phyloP scores from a whole-genome alignment of 2,888 invertebrate species.

The Lycia hirtaria region DNA sequence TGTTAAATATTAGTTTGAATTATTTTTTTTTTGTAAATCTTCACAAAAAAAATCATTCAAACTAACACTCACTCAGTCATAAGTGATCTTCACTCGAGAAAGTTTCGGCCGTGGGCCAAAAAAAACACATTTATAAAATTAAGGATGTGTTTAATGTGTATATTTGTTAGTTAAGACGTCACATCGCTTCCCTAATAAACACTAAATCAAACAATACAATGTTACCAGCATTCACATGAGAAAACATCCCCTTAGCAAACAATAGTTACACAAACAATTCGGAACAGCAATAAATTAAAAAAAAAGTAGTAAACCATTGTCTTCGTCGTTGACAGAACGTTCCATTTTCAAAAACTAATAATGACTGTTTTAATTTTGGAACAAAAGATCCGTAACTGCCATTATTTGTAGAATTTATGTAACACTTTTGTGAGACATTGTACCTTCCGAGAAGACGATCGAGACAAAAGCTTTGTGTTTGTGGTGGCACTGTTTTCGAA shows the following conservation, averaged over 20 bases:
- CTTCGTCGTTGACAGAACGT: constrained; percentile 47
- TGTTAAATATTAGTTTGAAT: too few relatives aligned
- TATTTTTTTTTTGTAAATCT: too few relatives aligned
- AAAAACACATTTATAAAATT: too few relatives aligned
- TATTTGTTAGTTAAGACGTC: constrained; percentile 4
- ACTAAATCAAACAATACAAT: constrained; percentile 32
- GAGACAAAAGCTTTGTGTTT: constrained; percentile 57
- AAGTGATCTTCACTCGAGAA: too few relatives aligned
- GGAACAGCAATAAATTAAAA: constrained; percentile 49
- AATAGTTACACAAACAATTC: constrained; percentile 45
- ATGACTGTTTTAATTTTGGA: constrained; percentile 53
- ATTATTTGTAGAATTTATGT: constrained; percentile 25
- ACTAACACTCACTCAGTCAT: too few relatives aligned
- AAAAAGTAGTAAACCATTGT: constrained; percentile 30
- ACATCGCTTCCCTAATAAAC: not conserved
- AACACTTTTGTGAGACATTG: constrained; percentile 37
- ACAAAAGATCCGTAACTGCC: constrained; percentile 45
- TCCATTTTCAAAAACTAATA: constrained; percentile 57
- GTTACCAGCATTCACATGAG: constrained; percentile 30
- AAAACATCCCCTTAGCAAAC: constrained; percentile 20
- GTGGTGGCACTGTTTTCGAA: constrained; percentile 72
- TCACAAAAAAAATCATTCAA: too few relatives aligned
- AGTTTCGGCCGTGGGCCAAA: too few relatives aligned
- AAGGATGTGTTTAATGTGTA: too few relatives aligned
- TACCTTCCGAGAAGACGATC: constrained; percentile 60